Base-by-base conservation (phyloP, 1,140 invertebrate genomes). In the Zelostemma sp. region DNA sequence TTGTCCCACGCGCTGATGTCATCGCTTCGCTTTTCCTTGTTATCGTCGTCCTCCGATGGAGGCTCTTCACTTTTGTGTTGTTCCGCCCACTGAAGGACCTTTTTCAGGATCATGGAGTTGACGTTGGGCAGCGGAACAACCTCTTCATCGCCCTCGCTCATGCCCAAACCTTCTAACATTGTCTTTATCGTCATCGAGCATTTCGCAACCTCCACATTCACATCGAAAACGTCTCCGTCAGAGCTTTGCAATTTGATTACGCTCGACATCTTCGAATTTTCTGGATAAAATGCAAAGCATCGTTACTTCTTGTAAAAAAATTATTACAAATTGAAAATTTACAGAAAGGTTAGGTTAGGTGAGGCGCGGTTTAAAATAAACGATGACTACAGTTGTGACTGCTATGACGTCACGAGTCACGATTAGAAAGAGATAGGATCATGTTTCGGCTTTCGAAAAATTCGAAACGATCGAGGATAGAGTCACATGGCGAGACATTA, bases 1-100 rank as follows among this genome's bases (percentile, higher is more conserved):
- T 96, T 95, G 89, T 99, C 98, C 98, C 98, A 99, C 0, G 95
- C 96, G 41, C 93, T 95, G 63, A 99, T 99, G 79, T 99, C 98
- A 86, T 99, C 97, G 5, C 97, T 99, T 11, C 97, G 86, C 74
- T 99, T 99, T 80, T 99, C 97, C 82, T 97, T 98, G 81, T 96
- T 97, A 80, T 99, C 97, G 81, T 98, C 96, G 83, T 99, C 97
- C 84, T 99, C 97, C 0, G 93, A 90, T 50, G 95, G 95, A 73
- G 95, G 91, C 50, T 96, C 95, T 85, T 99, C 98, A 79, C 99
- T 96, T 84, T 96, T 96, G 77, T 97, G 95, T 79, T 95, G 96
- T 0, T 92, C 95, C 1, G 93, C 95, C 96, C 96, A 98, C 62
- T 96, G 94, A 65, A 98, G 94, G 0, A 99, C 97, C 85, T 99